Evolutionary conservation across 2,113 vertebrate species (phyloP).

Genomic region (Chionodraco myersi): DNA sequence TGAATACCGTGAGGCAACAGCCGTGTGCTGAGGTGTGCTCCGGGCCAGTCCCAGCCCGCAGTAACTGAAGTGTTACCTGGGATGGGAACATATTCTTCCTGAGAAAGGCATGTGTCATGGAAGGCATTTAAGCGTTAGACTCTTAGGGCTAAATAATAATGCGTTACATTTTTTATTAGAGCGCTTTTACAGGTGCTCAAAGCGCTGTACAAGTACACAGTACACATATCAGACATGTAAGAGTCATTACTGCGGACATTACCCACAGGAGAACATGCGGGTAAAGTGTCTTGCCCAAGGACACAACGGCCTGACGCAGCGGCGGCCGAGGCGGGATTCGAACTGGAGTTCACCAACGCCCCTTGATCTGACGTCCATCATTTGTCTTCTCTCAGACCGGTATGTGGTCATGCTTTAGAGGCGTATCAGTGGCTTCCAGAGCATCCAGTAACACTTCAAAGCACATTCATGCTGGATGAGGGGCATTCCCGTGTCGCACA

Average conservation of each 20-base stretch:
- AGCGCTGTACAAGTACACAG: too few relatives aligned
- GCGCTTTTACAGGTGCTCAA: too few relatives aligned
- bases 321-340: too few relatives aligned
- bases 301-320: too few relatives aligned
- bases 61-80: slow-evolving; percentile 42
- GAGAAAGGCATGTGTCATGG: slow-evolving; percentile 44
- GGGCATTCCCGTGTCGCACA: slow-evolving; percentile 66
- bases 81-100: slow-evolving; percentile 45
- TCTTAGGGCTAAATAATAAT: too few relatives aligned
- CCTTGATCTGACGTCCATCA: slow-evolving; percentile 44
- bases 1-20: slow-evolving; percentile 40
- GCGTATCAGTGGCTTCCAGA: slow-evolving; percentile 59
- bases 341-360: too few relatives aligned
- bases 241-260: too few relatives aligned
- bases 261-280: too few relatives aligned
- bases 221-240: too few relatives aligned
- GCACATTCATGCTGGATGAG: slow-evolving; percentile 53
- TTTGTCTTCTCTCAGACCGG: slow-evolving; percentile 55
- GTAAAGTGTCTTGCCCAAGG: too few relatives aligned
- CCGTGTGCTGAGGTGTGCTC: slow-evolving; percentile 39
- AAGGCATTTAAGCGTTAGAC: slow-evolving; percentile 37
- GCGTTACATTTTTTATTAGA: too few relatives aligned
- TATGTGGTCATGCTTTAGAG: slow-evolving; percentile 61
- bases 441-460: slow-evolving; percentile 80
- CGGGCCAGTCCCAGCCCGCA: slow-evolving; percentile 53